Evolutionary conservation across 2,888 invertebrate genomes (phyloP), one percentile per base, ranked within the genome.

Genomic region (Agrochola lota): DNA sequence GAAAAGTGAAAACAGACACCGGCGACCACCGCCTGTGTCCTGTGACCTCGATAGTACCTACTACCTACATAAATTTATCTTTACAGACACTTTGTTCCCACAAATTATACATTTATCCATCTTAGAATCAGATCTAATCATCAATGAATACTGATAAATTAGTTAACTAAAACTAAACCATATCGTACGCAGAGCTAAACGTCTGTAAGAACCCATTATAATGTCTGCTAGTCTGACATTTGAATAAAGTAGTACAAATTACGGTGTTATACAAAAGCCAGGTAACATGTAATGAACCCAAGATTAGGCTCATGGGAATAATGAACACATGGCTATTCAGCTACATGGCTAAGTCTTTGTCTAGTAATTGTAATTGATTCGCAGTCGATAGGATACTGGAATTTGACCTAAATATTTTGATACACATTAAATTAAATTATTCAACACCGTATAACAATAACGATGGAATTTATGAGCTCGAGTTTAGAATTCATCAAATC

Each of bases 241-340:
- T 93, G 90, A 90, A 93, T 92, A 92, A 87, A 89, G 87, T 88
- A 83, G 84, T 89, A 93, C 92, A 92, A 92, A 91, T 92, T 90
- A 89, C 80, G 75, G 82, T 57, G 71, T 85, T 83, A 80, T 76
- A 86, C 78, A 80, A 85, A 85, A 78, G 78, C 81, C 74, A 63
- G 82, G 81, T 80, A 87, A 87, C 80, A 70, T 83, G 81, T 86
- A 88, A 79, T 87, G 81, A 86, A 84, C 80, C 60, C 59, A 77
- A 81, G 74, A 80, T 84, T 82, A 85, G 69, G 30, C 78, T 49
- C 76, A 78, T 78, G 80, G 49, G 71, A 69, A 84, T 77, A 87
- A 84, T 84, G 43, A 85, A n/a, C 62, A 67, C 62, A 70, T 71
- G 57, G 62, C 59, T 85, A 62, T 74, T 40, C 62, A n/a, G 66